Evolutionary conservation across 2,888 invertebrate genomes (phyloP).

Genomic region (Chalcosyrphus nemorum): DNA sequence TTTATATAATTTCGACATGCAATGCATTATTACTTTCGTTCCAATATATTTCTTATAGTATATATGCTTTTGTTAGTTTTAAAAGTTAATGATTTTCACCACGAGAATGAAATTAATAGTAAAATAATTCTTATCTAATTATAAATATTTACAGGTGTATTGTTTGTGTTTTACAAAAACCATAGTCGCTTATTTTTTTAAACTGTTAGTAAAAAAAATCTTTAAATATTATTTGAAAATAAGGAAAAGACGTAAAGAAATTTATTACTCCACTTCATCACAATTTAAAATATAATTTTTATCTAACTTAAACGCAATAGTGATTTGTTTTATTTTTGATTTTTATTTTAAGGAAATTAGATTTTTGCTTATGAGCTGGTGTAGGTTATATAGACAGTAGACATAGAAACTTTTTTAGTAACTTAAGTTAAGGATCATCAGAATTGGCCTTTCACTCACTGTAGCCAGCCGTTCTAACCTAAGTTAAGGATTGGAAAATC

Average conservation of each 20-base stretch:
- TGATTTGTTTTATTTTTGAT: not conserved
- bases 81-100: conserved; percentile 32
- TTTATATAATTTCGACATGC: conserved; percentile 13
- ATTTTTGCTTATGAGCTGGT: not conserved
- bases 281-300: conserved; percentile 13
- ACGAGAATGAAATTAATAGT: conserved; percentile 50
- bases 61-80: conserved; percentile 9
- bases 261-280: conserved; percentile 22
- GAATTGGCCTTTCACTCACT: too few species aligned
- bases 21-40: not conserved
- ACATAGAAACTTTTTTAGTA: too few species aligned
- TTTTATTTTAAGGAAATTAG: too few species aligned
- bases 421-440: too few species aligned
- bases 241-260: too few species aligned
- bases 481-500: too few species aligned
- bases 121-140: conserved; percentile 33
- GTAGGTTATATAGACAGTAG: not conserved
- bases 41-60: conserved; percentile 13
- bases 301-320: conserved; percentile 29
- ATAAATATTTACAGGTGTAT: conserved; percentile 56
- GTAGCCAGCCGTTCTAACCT: too few species aligned
- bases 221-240: not conserved
- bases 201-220: conserved; percentile 6
- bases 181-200: conserved; percentile 27
- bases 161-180: conserved; percentile 54